Evolutionary conservation across 2,113 vertebrate genomes (phyloP).

Genomic region (Phalacrocorax brasilianus): DNA sequence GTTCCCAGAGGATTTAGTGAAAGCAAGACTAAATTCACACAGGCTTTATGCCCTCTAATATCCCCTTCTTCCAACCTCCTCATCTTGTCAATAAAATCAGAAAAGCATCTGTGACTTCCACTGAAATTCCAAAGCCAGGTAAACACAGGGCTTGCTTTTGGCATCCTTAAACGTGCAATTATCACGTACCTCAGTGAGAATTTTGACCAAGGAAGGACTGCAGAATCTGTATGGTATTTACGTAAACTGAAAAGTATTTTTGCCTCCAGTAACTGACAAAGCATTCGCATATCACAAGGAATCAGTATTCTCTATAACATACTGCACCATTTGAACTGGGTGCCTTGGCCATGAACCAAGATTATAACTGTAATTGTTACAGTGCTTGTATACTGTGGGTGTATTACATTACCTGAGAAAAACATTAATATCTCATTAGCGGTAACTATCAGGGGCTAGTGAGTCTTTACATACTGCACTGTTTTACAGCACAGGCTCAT

Average conservation of each 20-base stretch:
- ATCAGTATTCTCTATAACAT: not conserved
- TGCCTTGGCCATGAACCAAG: constrained; percentile 34
- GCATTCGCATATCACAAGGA: not conserved
- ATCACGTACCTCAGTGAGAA: not conserved
- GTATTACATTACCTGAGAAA: constrained; percentile 41
- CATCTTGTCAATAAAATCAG: not conserved
- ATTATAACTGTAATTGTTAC: constrained; percentile 9
- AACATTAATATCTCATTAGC: constrained; percentile 46
- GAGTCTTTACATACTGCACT: constrained; percentile 27
- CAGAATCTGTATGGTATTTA: not conserved
- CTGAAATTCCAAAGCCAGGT: not conserved
- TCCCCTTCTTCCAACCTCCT: not conserved
- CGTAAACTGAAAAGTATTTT: not conserved
- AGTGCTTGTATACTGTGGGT: constrained; percentile 43
- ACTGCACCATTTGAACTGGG: not conserved
- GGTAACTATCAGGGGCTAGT: constrained; percentile 15
- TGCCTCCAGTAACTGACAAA: not conserved
- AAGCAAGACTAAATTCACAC: not conserved
- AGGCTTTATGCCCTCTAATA: not conserved
- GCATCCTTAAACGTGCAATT: not conserved
- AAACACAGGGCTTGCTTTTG: not conserved
- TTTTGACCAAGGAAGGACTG: not conserved
- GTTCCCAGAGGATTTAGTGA: not conserved
- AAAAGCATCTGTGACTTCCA: not conserved
- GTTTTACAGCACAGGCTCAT: constrained; percentile 18